Evolutionary conservation across 2,113 vertebrate genomes (phyloP).

Genomic region (Labeo catla): DNA sequence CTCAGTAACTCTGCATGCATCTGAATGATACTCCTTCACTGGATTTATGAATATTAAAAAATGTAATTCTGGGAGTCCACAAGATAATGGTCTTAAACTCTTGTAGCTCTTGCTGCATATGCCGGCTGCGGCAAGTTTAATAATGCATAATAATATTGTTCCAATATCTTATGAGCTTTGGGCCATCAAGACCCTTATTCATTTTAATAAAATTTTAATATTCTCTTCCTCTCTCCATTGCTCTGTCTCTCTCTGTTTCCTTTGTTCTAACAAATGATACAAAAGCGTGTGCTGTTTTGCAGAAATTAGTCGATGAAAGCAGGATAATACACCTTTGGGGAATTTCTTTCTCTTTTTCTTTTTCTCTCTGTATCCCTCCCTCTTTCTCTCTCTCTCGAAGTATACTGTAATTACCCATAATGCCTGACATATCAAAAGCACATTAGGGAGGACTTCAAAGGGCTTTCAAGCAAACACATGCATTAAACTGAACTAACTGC

Average conservation of each 20-base stretch:
- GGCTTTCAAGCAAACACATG: conserved; percentile 35
- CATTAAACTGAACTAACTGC: conserved; percentile 46
- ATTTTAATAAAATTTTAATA: conserved; percentile 33
- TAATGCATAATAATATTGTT: conserved; percentile 36
- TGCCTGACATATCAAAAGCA: conserved; percentile 57
- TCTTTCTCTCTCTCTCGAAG: conserved; percentile 14
- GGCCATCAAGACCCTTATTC: conserved; percentile 14
- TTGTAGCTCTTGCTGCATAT: neutral
- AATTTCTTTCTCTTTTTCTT: neutral
- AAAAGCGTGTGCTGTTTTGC: conserved; percentile 32
- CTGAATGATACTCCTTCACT: neutral
- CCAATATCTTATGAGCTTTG: conserved; percentile 25
- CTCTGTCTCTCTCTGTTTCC: conserved; percentile 3
- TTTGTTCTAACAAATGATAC: conserved; percentile 6
- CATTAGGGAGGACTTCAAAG: conserved; percentile 54
- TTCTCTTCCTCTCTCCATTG: conserved; percentile 15
- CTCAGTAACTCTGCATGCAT: neutral
- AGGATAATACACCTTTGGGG: conserved; percentile 25
- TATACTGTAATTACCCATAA: conserved; percentile 54
- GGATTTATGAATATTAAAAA: conserved; percentile 15
- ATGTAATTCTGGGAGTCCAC: neutral
- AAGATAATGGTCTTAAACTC: conserved; percentile 16
- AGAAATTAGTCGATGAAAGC: conserved; percentile 39
- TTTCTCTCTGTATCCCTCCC: neutral
- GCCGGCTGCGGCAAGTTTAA: conserved; percentile 16